These are phyloP conservation scores for Eustalomyia histrio DNA, from an alignment of 2,888 invertebrate species.

Conservation along the genomic window DNA sequence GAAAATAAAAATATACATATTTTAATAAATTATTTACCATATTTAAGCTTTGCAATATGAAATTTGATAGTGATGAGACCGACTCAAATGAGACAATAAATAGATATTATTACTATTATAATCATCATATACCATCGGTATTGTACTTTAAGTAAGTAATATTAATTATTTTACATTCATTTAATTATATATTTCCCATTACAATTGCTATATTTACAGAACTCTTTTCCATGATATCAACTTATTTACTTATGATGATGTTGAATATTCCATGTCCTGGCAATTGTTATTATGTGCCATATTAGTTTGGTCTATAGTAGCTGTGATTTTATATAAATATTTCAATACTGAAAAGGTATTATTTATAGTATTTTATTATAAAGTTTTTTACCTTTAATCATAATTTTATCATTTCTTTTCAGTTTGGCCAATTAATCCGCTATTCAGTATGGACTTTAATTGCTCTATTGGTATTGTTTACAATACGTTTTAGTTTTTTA, in stretches of 20 bases:
- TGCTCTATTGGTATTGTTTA: constrained; percentile 68
- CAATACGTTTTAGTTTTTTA: constrained; percentile 72
- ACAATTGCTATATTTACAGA: constrained; percentile 11
- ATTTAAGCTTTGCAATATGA: not conserved
- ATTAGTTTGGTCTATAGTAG: constrained; percentile 70
- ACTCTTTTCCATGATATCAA: constrained; percentile 25
- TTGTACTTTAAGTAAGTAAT: not conserved
- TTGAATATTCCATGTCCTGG: constrained; percentile 70
- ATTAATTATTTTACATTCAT: not conserved
- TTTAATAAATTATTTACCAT: not conserved
- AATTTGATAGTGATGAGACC: not conserved
- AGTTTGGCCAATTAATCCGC: constrained; percentile 73
- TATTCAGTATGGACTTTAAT: constrained; percentile 68
- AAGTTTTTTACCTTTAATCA: not conserved
- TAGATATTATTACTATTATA: not conserved
- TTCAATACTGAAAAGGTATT: constrained; percentile 69
- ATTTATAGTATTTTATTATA: too few species aligned
- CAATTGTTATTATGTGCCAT: constrained; percentile 67
- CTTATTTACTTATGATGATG: constrained; percentile 33
- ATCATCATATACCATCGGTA: not conserved
- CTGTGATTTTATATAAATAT: constrained; percentile 68
- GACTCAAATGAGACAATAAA: not conserved
- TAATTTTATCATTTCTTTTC: not conserved
- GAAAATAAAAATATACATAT: too few species aligned
- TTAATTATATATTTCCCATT: not conserved